These are phyloP conservation scores for Brachyopa scutellaris DNA, from an alignment of 2,888 invertebrate species.

Conservation along the genomic window DNA sequence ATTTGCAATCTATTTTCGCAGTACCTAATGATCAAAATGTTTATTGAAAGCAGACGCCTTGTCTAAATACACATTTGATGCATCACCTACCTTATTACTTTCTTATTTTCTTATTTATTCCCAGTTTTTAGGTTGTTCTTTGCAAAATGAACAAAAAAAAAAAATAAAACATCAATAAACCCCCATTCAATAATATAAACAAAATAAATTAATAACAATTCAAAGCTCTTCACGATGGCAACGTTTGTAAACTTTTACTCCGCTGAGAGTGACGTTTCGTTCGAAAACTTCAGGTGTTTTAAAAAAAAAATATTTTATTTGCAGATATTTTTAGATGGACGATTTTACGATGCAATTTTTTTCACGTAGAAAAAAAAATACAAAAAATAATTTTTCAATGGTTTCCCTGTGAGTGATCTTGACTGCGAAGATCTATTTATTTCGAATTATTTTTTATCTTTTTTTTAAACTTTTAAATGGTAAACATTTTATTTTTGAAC, in stretches of 20 bases:
- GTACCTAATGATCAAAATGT: too few relatives aligned
- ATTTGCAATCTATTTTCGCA: too few relatives aligned
- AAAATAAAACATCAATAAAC: too few relatives aligned
- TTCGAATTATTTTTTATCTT: too few relatives aligned
- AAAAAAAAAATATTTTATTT: neutral
- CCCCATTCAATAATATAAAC: neutral
- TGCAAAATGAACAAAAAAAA: too few relatives aligned
- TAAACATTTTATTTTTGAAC: too few relatives aligned
- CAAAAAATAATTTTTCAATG: neutral
- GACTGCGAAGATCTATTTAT: too few relatives aligned
- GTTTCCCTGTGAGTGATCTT: neutral
- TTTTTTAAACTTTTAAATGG: too few relatives aligned
- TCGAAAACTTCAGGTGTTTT: neutral
- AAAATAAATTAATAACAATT: constrained; percentile 9
- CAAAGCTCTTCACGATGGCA: neutral
- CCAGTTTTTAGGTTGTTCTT: neutral
- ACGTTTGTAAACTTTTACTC: neutral
- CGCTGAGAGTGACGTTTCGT: neutral
- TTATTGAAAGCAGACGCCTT: too few relatives aligned
- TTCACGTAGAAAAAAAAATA: neutral
- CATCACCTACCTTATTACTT: neutral
- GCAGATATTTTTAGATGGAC: neutral
- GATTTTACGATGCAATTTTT: constrained; percentile 9
- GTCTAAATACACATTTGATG: too few relatives aligned
- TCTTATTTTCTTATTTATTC: neutral